Evolutionary conservation across 2,888 invertebrate genomes (phyloP).

Genomic region (Eledone cirrhosa): DNA sequence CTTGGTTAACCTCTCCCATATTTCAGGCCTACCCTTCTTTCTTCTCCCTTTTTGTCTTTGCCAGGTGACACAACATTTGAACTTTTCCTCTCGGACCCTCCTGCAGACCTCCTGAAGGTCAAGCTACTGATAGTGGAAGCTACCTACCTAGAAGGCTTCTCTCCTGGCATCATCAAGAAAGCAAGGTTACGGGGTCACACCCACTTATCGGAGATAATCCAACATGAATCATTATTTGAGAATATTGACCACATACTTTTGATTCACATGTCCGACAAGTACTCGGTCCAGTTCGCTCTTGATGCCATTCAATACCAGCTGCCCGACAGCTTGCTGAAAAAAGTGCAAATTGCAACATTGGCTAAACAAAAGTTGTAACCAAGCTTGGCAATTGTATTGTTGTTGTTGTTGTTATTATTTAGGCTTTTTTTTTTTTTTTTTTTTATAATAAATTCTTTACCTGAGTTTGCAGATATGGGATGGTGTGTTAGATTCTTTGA

Average conservation of each 20-base stretch:
- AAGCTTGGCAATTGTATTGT: neutral
- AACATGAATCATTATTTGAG: conserved; percentile 52
- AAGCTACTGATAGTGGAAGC: conserved; percentile 60
- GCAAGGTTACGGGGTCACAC: conserved; percentile 57
- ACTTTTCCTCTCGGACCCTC: conserved; percentile 47
- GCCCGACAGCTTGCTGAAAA: conserved; percentile 42
- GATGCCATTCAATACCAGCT: conserved; percentile 39
- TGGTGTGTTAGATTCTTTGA: too few species aligned
- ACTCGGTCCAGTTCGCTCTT: conserved; percentile 47
- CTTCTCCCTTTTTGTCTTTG: conserved; percentile 30
- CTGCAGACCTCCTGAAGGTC: conserved; percentile 54
- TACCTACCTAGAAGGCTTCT: conserved; percentile 54
- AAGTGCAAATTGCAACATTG: conserved; percentile 46
- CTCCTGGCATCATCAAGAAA: conserved; percentile 40
- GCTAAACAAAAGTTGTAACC: conserved; percentile 37
- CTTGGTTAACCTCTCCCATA: too few species aligned
- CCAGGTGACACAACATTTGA: conserved; percentile 62
- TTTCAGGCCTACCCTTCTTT: neutral
- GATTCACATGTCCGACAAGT: conserved; percentile 61
- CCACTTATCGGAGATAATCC: conserved; percentile 53
- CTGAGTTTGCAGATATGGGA: too few species aligned
- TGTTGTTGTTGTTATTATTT: neutral
- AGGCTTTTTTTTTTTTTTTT: too few species aligned
- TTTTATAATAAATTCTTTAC: neutral
- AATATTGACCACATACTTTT: conserved; percentile 51